Percentiles rank a stretch among this genome's conserved stretches.
Evolutionary conservation across 1,140 invertebrate genomes (phyloP).

Genomic region (Magallana angulata): DNA sequence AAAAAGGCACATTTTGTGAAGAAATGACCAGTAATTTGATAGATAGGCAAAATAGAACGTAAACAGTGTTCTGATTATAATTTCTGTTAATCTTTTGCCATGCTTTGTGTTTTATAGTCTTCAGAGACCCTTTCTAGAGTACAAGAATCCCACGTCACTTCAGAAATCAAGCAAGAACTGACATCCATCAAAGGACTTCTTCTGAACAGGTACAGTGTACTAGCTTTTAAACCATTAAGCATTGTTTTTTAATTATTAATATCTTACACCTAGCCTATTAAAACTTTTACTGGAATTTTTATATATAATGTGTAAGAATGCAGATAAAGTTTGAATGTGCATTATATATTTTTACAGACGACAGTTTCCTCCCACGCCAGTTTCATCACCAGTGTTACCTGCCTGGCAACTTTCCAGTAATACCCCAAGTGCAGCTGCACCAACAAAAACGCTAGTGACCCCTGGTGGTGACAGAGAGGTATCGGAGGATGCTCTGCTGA

Average conservation of each 20-base stretch:
- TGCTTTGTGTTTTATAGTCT: slow-evolving; percentile 42
- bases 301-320: not conserved
- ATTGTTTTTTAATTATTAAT: too few species aligned
- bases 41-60: too few species aligned
- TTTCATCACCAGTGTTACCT: slow-evolving; percentile 64
- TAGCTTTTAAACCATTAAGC: too few species aligned
- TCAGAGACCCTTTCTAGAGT: slow-evolving; percentile 42
- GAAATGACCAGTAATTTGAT: too few species aligned
- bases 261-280: not conserved
- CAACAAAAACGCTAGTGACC: slow-evolving; percentile 48
- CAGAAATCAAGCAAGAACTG: slow-evolving; percentile 71
- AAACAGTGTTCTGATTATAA: too few species aligned
- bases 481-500: slow-evolving; percentile 17
- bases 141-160: slow-evolving; percentile 59
- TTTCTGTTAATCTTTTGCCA: too few species aligned
- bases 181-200: slow-evolving; percentile 71
- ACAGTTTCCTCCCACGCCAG: slow-evolving; percentile 69
- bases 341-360: slow-evolving; percentile 59
- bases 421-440: not conserved
- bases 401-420: slow-evolving; percentile 64
- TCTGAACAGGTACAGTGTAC: slow-evolving; percentile 64
- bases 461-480: slow-evolving; percentile 43
- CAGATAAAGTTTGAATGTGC: not conserved
- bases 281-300: not conserved
- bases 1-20: too few species aligned